These are phyloP conservation scores for Chiropotes sagulatus DNA, from an alignment of 2,797 vertebrate genomes.

Conservation along the genomic window DNA sequence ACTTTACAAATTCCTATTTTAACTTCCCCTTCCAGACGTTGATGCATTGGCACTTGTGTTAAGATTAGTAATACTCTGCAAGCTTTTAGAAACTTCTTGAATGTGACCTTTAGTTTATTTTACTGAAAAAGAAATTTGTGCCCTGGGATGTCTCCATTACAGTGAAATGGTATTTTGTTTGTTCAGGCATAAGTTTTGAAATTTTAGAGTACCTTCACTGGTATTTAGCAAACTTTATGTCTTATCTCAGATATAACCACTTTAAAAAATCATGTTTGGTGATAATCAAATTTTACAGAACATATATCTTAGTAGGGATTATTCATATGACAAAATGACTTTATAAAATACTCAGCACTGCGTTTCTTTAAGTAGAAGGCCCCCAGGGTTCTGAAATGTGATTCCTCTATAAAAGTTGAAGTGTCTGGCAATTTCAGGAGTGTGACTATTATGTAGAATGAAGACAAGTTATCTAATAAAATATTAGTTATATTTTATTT, in stretches of 20 bases:
- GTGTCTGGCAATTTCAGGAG: not conserved
- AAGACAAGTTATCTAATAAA: not conserved
- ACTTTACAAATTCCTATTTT: not conserved
- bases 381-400: not conserved
- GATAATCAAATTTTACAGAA: not conserved
- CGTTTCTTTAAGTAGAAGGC: not conserved
- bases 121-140: not conserved
- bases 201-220: not conserved
- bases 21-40: not conserved
- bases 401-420: not conserved
- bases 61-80: not conserved
- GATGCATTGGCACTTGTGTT: not conserved
- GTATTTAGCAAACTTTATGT: not conserved
- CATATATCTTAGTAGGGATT: not conserved
- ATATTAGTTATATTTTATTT: not conserved
- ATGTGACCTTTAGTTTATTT: not conserved
- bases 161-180: not conserved
- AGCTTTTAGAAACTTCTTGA: not conserved
- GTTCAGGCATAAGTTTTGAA: not conserved
- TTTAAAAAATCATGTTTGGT: not conserved
- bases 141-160: not conserved
- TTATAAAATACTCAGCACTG: not conserved
- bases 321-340: not conserved
- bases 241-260: not conserved
- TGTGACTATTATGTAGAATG: not conserved